Percentiles rank a stretch among this genome's conserved stretches.
Conservation (phyloP, 2,888 invertebrate genomes). For the Nomada flava region DNA sequence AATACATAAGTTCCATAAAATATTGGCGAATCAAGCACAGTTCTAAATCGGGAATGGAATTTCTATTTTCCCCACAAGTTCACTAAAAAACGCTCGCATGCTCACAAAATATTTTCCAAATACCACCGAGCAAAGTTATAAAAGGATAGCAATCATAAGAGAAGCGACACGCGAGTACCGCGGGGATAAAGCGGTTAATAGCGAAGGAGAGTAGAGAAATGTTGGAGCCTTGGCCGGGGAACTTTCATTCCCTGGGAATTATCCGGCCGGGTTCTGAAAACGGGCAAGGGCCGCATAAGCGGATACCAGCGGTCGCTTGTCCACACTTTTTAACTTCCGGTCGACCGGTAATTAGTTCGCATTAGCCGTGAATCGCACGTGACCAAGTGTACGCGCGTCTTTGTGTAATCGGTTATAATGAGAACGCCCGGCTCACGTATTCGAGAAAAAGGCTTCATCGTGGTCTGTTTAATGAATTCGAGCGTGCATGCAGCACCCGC, state of each 20-base stretch:
- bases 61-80: too few relatives aligned
- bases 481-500: not conserved
- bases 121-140: too few relatives aligned
- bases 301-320: constrained; percentile 71
- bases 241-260: constrained; percentile 75
- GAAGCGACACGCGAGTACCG: not conserved
- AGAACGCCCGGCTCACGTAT: constrained; percentile 24
- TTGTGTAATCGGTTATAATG: constrained; percentile 52
- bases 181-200: constrained; percentile 23
- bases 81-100: too few relatives aligned
- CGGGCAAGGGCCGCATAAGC: constrained; percentile 42
- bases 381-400: constrained; percentile 23
- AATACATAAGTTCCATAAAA: too few relatives aligned
- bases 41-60: too few relatives aligned
- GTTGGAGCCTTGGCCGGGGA: constrained; percentile 37
- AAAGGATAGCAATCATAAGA: not conserved
- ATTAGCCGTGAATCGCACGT: constrained; percentile 76
- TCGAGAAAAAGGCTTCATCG: constrained; percentile 21
- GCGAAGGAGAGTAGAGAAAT: constrained; percentile 18
- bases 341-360: constrained; percentile 79
- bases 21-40: too few relatives aligned
- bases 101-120: too few relatives aligned
- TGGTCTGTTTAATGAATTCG: constrained; percentile 44
- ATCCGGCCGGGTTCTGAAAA: constrained; percentile 62
- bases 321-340: constrained; percentile 80